phyloP scores from a whole-genome alignment of 2,797 vertebrate species.

The Avahi laniger region DNA sequence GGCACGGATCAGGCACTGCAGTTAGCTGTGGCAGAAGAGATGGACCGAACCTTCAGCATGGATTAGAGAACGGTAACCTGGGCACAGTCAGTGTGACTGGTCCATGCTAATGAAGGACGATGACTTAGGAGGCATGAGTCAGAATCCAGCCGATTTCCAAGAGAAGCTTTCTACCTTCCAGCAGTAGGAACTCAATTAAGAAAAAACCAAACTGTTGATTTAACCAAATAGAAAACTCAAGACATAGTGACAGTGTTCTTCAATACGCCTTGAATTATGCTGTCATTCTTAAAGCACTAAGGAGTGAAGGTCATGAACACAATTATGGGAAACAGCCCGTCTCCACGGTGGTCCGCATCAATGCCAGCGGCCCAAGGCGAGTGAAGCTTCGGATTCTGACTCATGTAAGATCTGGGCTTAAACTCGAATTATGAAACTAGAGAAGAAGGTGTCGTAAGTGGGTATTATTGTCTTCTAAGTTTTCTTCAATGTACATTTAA shows the following conservation, averaged over 20 bases:
- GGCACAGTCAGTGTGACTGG: not conserved
- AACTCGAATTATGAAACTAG: not conserved
- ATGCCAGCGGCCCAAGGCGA: not conserved
- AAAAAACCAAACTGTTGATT: not conserved
- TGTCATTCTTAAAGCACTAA: not conserved
- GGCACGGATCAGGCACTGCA: not conserved
- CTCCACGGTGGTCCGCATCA: fast-evolving
- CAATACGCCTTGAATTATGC: not conserved
- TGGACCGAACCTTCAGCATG: fast-evolving
- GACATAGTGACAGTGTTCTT: not conserved
- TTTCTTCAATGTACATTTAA: not conserved
- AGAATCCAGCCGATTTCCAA: not conserved
- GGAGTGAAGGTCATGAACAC: not conserved
- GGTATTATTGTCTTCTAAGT: not conserved
- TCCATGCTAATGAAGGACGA: not conserved
- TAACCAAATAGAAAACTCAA: not conserved
- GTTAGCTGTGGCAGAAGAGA: not conserved
- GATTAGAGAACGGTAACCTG: not conserved
- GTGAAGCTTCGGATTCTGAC: not conserved
- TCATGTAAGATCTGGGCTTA: not conserved
- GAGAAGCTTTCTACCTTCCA: not conserved
- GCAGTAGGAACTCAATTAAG: not conserved
- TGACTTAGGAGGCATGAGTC: not conserved
- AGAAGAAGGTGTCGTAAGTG: not conserved
- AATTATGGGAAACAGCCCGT: not conserved